These are phyloP conservation scores for Argyra leucocephala DNA, from an alignment of 2,888 invertebrate genomes.

Conservation along the genomic window DNA sequence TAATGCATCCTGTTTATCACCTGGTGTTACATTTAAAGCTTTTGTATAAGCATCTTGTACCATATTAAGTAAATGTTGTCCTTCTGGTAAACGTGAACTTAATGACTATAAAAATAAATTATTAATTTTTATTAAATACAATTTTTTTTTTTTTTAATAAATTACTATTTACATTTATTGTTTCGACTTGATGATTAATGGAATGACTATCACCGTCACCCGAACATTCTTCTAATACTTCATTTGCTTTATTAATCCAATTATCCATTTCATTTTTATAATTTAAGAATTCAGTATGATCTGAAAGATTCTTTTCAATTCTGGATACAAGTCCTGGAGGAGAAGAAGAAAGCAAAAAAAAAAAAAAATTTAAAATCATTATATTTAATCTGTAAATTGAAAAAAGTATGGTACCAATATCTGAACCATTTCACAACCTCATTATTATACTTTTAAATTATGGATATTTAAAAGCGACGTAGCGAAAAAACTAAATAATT, in stretches of 20 bases:
- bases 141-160: neutral
- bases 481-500: no score
- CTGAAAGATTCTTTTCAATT: constrained; percentile 81
- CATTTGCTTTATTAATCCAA: constrained; percentile 75
- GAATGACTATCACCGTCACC: constrained; percentile 69
- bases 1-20: constrained; percentile 68
- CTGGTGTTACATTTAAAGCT: constrained; percentile 70
- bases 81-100: constrained; percentile 63
- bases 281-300: constrained; percentile 82
- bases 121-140: neutral
- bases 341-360: constrained; percentile 18
- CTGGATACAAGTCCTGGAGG: constrained; percentile 58
- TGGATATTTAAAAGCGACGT: no score
- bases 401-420: no score
- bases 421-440: no score
- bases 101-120: constrained; percentile 29
- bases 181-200: constrained; percentile 71
- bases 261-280: constrained; percentile 72
- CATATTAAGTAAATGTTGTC: constrained; percentile 72
- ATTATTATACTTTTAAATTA: no score
- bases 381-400: neutral
- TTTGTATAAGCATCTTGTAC: constrained; percentile 77
- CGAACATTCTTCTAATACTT: constrained; percentile 71
- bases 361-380: neutral
- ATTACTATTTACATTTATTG: constrained; percentile 53